Evolutionary conservation across 2,888 invertebrate genomes (phyloP), one percentile per base, ranked within the genome.

Genomic region (Campopleginae sp.): DNA sequence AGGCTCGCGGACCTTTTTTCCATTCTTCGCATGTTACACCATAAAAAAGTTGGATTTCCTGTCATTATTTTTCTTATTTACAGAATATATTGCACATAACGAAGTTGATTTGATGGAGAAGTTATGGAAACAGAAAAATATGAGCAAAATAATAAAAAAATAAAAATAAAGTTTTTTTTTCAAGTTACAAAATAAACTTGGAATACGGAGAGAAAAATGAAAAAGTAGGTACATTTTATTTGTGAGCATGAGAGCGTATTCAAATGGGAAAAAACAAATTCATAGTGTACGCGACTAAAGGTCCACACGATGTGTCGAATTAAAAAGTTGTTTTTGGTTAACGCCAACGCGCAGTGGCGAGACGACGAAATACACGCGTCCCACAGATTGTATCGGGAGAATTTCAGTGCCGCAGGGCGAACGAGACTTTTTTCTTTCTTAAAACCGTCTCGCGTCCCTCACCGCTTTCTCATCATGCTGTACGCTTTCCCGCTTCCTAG

Each of bases 281-380:
- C 31, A 27, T 23, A 70, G 48, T 54, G 33, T n/a, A 42, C 58
- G 38, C 8, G 58, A 33, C 70, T 42, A 76, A n/a, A 38, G 66
- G 27, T 42, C 33, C 77, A 74, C 77, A 74, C 70, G 68, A 75
- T 75, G 82, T n/a, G 51, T 71, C 85, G 54, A 85, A 85, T 82
- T 82, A 82, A 78, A 81, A 87, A 80, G 78, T 78, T 84, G 76
- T 83, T 84, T 61, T 61, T 71, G 46, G 70, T 86, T 72, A 72
- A 65, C 54, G 61, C 58, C 33, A n/a, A 3, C 46, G 46, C 46
- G 33, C 31, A 68, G 33, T 38, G 78, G 63, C 27, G 74, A 79
- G 51, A 79, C 44, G 77, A 68, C 42, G 68, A 68, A 58, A 68
- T 14, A 78, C 77, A 78, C 77, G 38, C 46, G 74, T 79, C 79